Base-by-base conservation (phyloP, 2,888 invertebrate genomes). In the Meganola albula region DNA sequence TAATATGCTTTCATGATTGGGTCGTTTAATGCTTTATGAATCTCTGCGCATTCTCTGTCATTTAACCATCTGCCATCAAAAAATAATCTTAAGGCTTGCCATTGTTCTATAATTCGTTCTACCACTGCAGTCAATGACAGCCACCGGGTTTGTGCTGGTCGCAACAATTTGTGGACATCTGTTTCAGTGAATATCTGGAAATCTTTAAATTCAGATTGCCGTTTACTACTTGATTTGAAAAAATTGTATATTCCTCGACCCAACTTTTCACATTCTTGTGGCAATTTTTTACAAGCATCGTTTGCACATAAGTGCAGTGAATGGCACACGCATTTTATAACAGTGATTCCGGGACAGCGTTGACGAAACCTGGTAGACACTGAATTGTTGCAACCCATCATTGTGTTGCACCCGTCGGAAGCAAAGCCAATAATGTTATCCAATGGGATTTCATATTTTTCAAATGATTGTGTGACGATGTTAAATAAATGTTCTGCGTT, bases 41-140 rank as follows among this genome's bases (percentile, higher is more conserved):
- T 28, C 1, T 34, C 20, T 10, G 18, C 18, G 24, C 28, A 24
- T 8, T 34, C 34, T 1, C 14, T 13, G 13, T 28, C 28, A 24
- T 28, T 24, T 12, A 34, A 28, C 37, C 35, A 37, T 29, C 36
- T 45, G 10, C 22, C 10, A 23, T 34, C 31, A 31, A 44, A 47
- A 25, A 24, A 48, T 1, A 48, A 22, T 20, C 18, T 21, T 14
- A 61, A 31, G 10, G 60, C 50, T 23, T 55, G 40, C 56, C 62
- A 62, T 34, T 64, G 58, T 31, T 59, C 53, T 5, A 59, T 12
- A 6, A 65, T 47, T 31, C 61, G 37, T 3, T 40, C 11, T 8
- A 62, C 50, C 3, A 58, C 58, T 26, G 44, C 27, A 6, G 18
- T 8, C 18, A 60, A 28, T 6, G 59, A 60, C 6, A 64, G 27